Percentiles rank a stretch among this genome's conserved stretches.
phyloP scores from a whole-genome alignment of 2,888 invertebrate genomes.

The Papilio protenor region DNA sequence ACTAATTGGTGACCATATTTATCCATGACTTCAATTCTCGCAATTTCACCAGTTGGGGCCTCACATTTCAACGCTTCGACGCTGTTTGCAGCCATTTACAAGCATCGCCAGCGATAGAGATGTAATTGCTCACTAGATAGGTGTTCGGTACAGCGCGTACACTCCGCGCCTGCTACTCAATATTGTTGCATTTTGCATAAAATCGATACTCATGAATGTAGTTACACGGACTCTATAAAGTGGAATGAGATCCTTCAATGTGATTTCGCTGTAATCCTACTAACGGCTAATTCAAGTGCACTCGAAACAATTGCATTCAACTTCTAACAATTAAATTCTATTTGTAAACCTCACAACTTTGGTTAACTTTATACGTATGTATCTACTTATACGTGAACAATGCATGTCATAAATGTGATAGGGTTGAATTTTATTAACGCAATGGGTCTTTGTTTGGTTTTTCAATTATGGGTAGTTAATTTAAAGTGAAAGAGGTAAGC shows the following conservation, averaged over 20 bases:
- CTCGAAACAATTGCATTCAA: constrained; percentile 13
- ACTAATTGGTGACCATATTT: constrained; percentile 70
- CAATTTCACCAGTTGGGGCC: constrained; percentile 61
- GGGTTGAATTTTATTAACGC: constrained; percentile 56
- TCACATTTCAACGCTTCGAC: constrained; percentile 59
- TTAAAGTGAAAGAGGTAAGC: constrained; percentile 78
- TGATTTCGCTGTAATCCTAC: constrained; percentile 66
- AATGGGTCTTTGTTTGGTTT: constrained; percentile 64
- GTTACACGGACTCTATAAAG: constrained; percentile 60
- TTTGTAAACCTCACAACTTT: not conserved
- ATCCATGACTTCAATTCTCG: constrained; percentile 63
- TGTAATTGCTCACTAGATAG: constrained; percentile 77
- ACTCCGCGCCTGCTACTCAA: constrained; percentile 77
- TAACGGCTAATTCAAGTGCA: constrained; percentile 28
- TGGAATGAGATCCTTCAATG: constrained; percentile 69
- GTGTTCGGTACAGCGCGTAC: constrained; percentile 67
- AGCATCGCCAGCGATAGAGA: constrained; percentile 63
- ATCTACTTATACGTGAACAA: not conserved
- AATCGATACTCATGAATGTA: constrained; percentile 83
- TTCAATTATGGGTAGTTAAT: constrained; percentile 76
- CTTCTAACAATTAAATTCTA: constrained; percentile 12
- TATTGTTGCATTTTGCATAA: constrained; percentile 84
- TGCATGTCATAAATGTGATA: not conserved
- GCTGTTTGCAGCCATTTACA: constrained; percentile 66
- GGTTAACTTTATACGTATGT: not conserved